These are phyloP conservation scores for Xiphophorus hellerii DNA, from an alignment of 2,113 vertebrate genomes.

Conservation along the genomic window DNA sequence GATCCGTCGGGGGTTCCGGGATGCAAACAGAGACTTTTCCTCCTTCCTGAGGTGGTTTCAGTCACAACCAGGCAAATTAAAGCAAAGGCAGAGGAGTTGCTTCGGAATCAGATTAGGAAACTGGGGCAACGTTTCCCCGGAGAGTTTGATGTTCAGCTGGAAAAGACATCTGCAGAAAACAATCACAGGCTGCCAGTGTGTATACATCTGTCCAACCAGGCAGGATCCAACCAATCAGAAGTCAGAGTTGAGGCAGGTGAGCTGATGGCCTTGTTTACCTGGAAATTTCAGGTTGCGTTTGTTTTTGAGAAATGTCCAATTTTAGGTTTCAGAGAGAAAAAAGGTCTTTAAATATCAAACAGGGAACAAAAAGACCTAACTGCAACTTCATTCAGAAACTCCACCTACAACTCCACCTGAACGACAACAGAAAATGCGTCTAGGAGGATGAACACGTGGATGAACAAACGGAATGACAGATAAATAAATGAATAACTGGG, in stretches of 20 bases:
- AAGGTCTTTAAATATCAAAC: neutral
- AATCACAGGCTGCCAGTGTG: conserved; percentile 9
- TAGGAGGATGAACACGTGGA: too few relatives aligned
- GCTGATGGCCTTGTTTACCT: neutral
- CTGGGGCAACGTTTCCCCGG: conserved; percentile 80
- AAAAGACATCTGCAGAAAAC: conserved; percentile 19
- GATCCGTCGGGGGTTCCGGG: conserved; percentile 6
- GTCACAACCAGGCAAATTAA: conserved; percentile 83
- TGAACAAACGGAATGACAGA: too few relatives aligned
- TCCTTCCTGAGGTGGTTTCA: conserved; percentile 16
- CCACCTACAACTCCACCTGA: neutral
- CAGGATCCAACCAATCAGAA: neutral
- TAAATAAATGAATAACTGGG: too few relatives aligned
- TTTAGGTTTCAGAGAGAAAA: neutral
- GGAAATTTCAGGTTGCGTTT: neutral
- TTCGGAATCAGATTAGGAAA: conserved; percentile 84
- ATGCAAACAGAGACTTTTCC: conserved; percentile 4
- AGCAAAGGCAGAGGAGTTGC: conserved; percentile 84
- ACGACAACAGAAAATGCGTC: neutral
- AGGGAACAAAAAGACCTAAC: neutral
- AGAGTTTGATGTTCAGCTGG: conserved; percentile 55
- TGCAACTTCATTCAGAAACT: neutral
- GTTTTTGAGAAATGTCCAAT: neutral
- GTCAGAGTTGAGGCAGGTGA: neutral
- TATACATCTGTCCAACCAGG: neutral